Conservation (phyloP, 2,113 vertebrate species). For the Corvus moneduloides region DNA sequence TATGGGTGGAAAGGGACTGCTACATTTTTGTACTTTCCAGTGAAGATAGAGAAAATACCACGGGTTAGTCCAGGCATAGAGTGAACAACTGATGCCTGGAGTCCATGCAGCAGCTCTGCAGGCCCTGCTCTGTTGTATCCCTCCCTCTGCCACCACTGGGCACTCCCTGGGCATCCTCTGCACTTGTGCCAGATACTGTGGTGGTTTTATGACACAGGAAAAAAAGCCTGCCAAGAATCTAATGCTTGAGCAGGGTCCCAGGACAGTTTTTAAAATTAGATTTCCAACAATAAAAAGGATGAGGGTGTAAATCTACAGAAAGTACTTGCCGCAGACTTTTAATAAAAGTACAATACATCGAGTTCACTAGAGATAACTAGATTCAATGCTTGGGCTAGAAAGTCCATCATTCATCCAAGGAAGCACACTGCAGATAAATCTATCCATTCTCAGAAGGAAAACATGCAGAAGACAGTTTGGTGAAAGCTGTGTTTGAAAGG, state of each 20-base stretch:
- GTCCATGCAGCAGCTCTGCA: not conserved
- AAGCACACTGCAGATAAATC: constrained; percentile 52
- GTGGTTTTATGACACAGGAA: not conserved
- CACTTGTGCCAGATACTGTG: not conserved
- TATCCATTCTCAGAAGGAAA: constrained; percentile 45
- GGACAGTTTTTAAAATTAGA: constrained; percentile 12
- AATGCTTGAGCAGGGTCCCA: not conserved
- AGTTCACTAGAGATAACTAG: not conserved
- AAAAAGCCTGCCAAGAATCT: not conserved
- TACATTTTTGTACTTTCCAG: not conserved
- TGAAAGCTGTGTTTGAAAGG: constrained; percentile 14
- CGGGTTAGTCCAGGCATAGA: not conserved
- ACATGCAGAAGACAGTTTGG: not conserved
- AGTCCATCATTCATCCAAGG: constrained; percentile 23
- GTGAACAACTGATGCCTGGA: not conserved
- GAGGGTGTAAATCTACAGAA: not conserved
- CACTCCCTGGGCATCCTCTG: not conserved
- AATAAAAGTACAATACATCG: not conserved
- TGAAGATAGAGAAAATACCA: not conserved
- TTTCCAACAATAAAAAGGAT: not conserved
- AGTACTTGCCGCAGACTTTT: not conserved
- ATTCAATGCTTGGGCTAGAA: not conserved
- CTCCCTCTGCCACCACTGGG: not conserved
- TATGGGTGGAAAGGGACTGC: not conserved
- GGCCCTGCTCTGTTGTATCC: not conserved